These are phyloP conservation scores for Adelognathus sp. DNA, from an alignment of 2,888 invertebrate genomes.

Conservation along the genomic window DNA sequence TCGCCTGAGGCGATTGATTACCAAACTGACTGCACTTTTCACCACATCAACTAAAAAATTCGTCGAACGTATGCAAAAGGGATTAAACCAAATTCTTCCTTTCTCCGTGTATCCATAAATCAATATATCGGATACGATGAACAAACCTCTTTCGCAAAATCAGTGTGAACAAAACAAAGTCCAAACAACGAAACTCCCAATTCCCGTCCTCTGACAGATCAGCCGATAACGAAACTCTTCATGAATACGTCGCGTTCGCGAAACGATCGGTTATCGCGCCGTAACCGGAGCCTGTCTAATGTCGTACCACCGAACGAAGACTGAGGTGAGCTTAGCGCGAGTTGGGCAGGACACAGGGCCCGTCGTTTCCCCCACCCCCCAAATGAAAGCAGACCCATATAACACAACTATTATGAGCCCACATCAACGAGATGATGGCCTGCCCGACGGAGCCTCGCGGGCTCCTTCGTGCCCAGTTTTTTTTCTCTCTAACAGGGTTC, in stretches of 20 bases:
- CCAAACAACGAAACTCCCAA: too few relatives aligned
- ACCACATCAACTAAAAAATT: too few relatives aligned
- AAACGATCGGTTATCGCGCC: conserved; percentile 6
- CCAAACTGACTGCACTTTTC: too few relatives aligned
- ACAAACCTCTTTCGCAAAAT: too few relatives aligned
- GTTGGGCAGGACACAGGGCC: conserved; percentile 41
- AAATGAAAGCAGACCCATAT: conserved; percentile 17
- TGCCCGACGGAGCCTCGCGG: conserved; percentile 59
- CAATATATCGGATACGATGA: too few relatives aligned
- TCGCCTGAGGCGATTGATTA: too few relatives aligned
- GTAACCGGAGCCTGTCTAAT: conserved; percentile 41
- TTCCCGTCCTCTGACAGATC: background rate
- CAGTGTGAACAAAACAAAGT: too few relatives aligned
- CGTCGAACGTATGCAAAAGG: too few relatives aligned
- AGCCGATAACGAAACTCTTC: background rate
- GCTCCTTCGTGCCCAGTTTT: conserved; percentile 76
- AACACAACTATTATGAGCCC: conserved; percentile 34
- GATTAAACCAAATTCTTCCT: too few relatives aligned
- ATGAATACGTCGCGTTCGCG: conserved; percentile 19
- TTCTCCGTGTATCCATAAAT: too few relatives aligned
- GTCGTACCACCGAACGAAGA: conserved; percentile 54
- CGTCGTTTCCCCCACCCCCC: conserved; percentile 39
- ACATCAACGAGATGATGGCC: conserved; percentile 52
- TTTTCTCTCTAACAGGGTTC: conserved; percentile 70
- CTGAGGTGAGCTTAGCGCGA: conserved; percentile 45